A percentile compares a stretch with the other conserved stretches of the same genome.
phyloP scores from a whole-genome alignment of 2,888 invertebrate genomes.

The Petrolisthes cinctipes region DNA sequence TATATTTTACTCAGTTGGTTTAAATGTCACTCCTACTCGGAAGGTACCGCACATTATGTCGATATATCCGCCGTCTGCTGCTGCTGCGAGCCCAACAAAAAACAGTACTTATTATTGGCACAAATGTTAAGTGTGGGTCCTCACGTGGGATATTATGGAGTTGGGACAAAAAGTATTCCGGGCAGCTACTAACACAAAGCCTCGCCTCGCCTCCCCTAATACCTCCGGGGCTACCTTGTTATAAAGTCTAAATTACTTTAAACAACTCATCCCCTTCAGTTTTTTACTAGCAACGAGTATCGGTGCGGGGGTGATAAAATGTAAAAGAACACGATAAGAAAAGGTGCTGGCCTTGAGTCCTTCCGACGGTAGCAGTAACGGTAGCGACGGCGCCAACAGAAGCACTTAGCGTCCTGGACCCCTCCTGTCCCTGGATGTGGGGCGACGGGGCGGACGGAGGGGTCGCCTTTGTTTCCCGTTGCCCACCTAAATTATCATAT shows the following conservation, averaged over 20 bases:
- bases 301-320: neutral
- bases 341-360: neutral
- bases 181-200: neutral
- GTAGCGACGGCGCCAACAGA: neutral
- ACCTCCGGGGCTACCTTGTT: neutral
- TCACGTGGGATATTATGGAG: neutral
- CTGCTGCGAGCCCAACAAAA: neutral
- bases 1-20: too few relatives aligned
- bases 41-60: too few relatives aligned
- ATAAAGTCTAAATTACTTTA: neutral
- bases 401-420: neutral
- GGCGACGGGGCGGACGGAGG: neutral
- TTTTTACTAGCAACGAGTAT: neutral
- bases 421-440: neutral
- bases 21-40: too few relatives aligned
- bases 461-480: conserved; percentile 15
- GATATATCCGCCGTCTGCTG: too few relatives aligned
- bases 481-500: conserved; percentile 4
- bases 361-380: neutral
- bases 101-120: neutral
- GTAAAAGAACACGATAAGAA: neutral
- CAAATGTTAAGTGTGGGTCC: neutral
- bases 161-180: neutral
- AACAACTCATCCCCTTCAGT: neutral
- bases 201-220: neutral